Conservation (phyloP, 1,140 invertebrate species). For the Bradynema listronoti region DNA sequence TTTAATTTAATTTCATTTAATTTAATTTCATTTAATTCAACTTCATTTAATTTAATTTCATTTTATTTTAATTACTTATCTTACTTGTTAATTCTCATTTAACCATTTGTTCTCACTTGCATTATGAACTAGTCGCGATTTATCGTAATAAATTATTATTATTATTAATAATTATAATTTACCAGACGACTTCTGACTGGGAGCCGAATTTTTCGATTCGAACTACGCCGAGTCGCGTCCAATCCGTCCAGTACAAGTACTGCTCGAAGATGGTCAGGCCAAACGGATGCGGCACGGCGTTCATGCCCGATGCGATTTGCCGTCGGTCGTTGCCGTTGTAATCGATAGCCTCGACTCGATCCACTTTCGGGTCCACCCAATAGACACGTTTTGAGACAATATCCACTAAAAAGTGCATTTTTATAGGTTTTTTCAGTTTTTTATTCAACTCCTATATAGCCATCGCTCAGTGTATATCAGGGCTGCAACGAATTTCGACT, state of each 20-base stretch:
- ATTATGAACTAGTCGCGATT: too few species aligned
- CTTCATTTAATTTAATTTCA: too few species aligned
- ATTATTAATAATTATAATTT: not conserved
- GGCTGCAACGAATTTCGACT: too few species aligned
- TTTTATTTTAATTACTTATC: too few species aligned
- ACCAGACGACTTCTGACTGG: conserved; percentile 46
- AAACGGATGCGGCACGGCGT: conserved; percentile 53
- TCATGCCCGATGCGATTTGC: conserved; percentile 42
- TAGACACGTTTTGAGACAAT: conserved; percentile 61
- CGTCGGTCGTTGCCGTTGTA: conserved; percentile 61
- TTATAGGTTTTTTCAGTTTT: too few species aligned
- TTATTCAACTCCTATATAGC: not conserved
- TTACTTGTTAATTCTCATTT: too few species aligned
- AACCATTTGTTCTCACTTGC: too few species aligned
- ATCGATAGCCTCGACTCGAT: conserved; percentile 63
- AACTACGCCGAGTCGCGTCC: conserved; percentile 85
- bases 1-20: too few species aligned
- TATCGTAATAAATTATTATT: too few species aligned
- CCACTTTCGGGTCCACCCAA: conserved; percentile 65
- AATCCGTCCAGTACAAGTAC: conserved; percentile 86
- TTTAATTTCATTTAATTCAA: too few species aligned
- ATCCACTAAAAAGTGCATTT: conserved; percentile 22
- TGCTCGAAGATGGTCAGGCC: conserved; percentile 60
- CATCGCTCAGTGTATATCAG: too few species aligned
- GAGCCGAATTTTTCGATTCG: conserved; percentile 75